Evolutionary conservation across 1,140 invertebrate species (phyloP).

Genomic region (Reticulitermes speratus): DNA sequence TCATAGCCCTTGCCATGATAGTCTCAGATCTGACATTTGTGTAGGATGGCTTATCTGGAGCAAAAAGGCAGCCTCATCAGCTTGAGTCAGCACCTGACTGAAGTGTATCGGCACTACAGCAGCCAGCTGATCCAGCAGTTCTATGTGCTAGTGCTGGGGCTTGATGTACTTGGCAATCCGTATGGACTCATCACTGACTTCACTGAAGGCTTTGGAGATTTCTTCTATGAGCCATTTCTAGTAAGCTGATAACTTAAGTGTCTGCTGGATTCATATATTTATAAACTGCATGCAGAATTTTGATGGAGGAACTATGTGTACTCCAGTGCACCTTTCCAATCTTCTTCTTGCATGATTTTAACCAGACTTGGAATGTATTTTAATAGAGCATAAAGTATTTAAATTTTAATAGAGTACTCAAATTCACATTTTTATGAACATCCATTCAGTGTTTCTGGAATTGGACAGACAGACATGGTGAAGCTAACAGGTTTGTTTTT

Average conservation of each 20-base stretch:
- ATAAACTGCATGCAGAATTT: not conserved
- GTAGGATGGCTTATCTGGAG: conserved; percentile 79
- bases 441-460: too few relatives aligned
- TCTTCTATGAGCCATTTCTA: conserved; percentile 73
- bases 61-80: conserved; percentile 63
- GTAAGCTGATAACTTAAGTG: conserved; percentile 41
- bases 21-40: conserved; percentile 38
- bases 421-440: too few relatives aligned
- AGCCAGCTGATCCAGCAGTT: conserved; percentile 83
- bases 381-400: too few relatives aligned
- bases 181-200: conserved; percentile 73
- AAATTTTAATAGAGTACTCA: too few relatives aligned
- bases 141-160: conserved; percentile 82
- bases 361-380: too few relatives aligned
- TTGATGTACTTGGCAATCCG: conserved; percentile 90
- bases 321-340: too few relatives aligned
- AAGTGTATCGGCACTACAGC: conserved; percentile 70
- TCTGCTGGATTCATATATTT: not conserved
- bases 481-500: too few relatives aligned
- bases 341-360: too few relatives aligned
- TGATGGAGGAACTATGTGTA: not conserved
- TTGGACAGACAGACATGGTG: too few relatives aligned
- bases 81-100: conserved; percentile 55
- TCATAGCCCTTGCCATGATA: too few relatives aligned
- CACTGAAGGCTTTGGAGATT: conserved; percentile 63